Base-by-base conservation (phyloP, 2,113 vertebrate species). In the Okapia johnstoni region DNA sequence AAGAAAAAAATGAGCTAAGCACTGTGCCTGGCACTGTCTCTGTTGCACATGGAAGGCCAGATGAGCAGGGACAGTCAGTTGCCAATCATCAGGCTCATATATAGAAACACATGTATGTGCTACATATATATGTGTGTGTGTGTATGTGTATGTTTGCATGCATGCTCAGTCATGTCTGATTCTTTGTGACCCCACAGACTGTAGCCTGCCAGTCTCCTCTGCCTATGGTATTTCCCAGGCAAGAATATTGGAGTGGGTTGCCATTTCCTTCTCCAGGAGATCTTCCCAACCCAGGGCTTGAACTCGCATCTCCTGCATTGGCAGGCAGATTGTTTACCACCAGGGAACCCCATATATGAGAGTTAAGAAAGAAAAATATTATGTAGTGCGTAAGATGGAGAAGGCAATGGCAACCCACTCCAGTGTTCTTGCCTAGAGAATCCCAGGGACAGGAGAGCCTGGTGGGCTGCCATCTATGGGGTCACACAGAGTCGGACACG, bases 31-130 rank as follows among this genome's bases (percentile, higher is more conserved):
- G 92, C 92, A 81, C 76, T 85, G 60, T 57, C 87, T 43, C 43
- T 95, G 43, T 48, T 96, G 36, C 90, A 96, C 88, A 96, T 85
- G 90, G 97, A 96, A 96, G 87, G 30, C 94, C 92, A 96, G 95
- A 93, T 97, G 96, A 94, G n/a, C 16, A 57, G 80, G 80, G n/a
- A 25, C 63, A 95, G 58, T 95, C 43, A 57, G 48, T 52, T 33
- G 30, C 89, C 28, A 97, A 6, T 94, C 77, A 86, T 93, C 55
- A 79, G n/a, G 16, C 57, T 85, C 13, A 48, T 87, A 66, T 81
- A 52, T 30, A 86, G 70, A 85, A 70, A 85, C 48, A 54, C 15
- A 79, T n/a, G 58, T 80, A 52, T 26, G 40, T 83, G 73, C 83
- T 2, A 15, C 40, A 57, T 33, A 90, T 54, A 40, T 58, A 7